phyloP scores from a whole-genome alignment of 2,113 vertebrate genomes.

The Salvelinus fontinalis region DNA sequence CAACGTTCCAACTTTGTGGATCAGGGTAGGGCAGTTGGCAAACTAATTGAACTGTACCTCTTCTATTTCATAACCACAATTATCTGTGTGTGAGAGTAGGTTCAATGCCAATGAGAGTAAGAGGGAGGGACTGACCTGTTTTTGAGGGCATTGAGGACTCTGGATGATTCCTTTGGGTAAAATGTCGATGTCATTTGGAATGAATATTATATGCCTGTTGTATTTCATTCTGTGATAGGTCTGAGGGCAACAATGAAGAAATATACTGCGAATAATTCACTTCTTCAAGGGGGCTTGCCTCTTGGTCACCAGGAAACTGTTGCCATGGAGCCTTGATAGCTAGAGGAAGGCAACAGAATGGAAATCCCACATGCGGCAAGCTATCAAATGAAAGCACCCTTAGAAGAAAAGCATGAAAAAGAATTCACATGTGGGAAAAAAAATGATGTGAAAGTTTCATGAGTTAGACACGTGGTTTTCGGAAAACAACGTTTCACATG shows the following conservation, averaged over 20 bases:
- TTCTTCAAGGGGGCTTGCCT: constrained; percentile 25
- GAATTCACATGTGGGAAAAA: too few species aligned
- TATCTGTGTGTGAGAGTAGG: too few species aligned
- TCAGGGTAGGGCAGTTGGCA: too few species aligned
- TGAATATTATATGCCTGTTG: not conserved
- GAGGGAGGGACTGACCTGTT: not conserved
- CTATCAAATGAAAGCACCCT: constrained; percentile 31
- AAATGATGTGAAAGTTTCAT: too few species aligned
- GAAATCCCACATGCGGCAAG: constrained; percentile 17
- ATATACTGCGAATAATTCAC: constrained; percentile 13
- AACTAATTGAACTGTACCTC: too few species aligned
- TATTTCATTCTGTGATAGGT: not conserved
- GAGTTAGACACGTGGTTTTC: too few species aligned
- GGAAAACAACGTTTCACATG: too few species aligned
- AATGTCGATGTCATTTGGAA: not conserved
- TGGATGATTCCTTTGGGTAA: not conserved
- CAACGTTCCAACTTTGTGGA: too few species aligned
- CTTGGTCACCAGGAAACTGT: constrained; percentile 37
- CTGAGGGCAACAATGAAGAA: not conserved
- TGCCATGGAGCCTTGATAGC: constrained; percentile 40
- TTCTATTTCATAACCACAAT: too few species aligned
- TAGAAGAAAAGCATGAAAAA: too few species aligned
- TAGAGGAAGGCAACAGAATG: constrained; percentile 33
- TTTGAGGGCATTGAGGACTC: not conserved
- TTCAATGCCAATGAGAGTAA: too few species aligned